Evolutionary conservation across 2,888 invertebrate genomes (phyloP), one percentile per base, ranked within the genome.

Genomic region (Drosophila nr. perissopoda): DNA sequence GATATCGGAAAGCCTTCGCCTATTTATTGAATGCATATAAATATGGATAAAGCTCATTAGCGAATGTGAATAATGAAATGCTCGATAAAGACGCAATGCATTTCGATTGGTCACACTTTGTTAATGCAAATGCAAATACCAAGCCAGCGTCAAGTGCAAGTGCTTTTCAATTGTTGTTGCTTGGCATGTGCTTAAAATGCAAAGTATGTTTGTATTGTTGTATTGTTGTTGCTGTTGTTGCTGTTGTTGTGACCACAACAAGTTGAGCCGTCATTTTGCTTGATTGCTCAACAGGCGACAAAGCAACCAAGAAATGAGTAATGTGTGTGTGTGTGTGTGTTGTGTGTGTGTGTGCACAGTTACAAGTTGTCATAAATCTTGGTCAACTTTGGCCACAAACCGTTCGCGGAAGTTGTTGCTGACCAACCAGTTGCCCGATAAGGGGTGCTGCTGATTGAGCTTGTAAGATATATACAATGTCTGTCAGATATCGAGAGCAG

Each of bases 171-270:
- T 58, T 70, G 64, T 54, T 60, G 64, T 56, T 73, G 56, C 60
- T 76, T 66, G 82, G 64, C 82, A 67, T 70, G 60, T 59, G 70
- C 60, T 88, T 85, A 85, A 60, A 85, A 83, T 83, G 83, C 83
- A 82, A 74, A 79, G 76, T 74, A 74, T 76, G 83, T 70, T 48
- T 66, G 51, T n/a, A 33, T 52, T 73, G 64, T 56, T 57, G 54
- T 63, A 6, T 31, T 57, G 59, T 56, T 38, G 59, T 49, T 61
- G 27, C 54, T 74, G 62, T 61, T 58, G 64, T 67, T 40, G 52
- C 33, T 70, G 27, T 56, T 73, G 63, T 61, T 61, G 64, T 67
- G 38, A 52, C 69, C 56, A 71, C 68, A 60, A 81, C 79, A 79
- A 81, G 73, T 67, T 73, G 73, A 60, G 77, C 81, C 76, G 79